Percentiles rank a stretch among this genome's conserved stretches.
phyloP scores from a whole-genome alignment of 2,113 vertebrate species.

The Halcyon senegalensis region DNA sequence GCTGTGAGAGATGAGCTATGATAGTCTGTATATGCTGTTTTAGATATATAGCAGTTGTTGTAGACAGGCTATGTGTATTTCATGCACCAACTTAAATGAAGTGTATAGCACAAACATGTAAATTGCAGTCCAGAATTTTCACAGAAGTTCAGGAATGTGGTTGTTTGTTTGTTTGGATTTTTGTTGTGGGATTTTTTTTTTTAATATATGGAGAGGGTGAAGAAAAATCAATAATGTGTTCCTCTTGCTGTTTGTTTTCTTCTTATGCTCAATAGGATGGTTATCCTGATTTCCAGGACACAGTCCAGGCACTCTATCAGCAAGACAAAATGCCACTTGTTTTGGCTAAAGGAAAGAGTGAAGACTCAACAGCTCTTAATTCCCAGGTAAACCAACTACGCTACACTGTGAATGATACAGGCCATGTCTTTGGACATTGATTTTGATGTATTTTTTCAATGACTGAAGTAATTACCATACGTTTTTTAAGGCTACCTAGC shows the following conservation, averaged over 20 bases:
- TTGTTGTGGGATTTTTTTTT: background rate
- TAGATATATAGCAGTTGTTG: background rate
- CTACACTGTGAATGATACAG: background rate
- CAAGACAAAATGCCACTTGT: conserved; percentile 87
- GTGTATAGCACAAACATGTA: background rate
- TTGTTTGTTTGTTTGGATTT: background rate
- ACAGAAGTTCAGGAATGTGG: background rate
- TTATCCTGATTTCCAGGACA: conserved; percentile 92
- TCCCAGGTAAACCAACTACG: conserved; percentile 81
- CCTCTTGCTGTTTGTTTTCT: conserved; percentile 15
- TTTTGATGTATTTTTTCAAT: conserved; percentile 15
- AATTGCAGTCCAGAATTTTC: background rate
- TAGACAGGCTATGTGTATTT: background rate
- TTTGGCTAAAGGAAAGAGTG: conserved; percentile 89
- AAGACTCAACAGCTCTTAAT: conserved; percentile 85
- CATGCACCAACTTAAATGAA: background rate
- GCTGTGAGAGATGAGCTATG: background rate
- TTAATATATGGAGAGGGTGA: background rate
- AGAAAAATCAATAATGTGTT: background rate
- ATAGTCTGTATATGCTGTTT: background rate
- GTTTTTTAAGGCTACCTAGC: conserved; percentile 20
- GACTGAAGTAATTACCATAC: background rate
- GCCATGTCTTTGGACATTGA: background rate
- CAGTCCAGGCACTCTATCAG: conserved; percentile 88
- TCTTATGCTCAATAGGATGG: conserved; percentile 81